Conservation (phyloP, 2,888 invertebrate species). For the Pilophorus perplexus region DNA sequence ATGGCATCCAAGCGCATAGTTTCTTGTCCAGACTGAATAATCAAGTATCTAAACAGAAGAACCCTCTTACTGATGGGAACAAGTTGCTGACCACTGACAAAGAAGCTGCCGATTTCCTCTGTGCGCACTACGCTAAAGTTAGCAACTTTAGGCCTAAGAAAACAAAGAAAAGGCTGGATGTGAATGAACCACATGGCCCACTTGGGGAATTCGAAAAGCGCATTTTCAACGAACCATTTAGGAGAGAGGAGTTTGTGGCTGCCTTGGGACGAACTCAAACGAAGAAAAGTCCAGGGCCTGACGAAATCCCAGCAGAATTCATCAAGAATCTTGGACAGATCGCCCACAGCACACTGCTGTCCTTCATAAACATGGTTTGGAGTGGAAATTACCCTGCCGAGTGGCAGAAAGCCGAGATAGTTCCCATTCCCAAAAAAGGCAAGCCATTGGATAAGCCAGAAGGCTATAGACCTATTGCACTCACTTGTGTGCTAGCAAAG, state of each 20-base stretch:
- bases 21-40: slow-evolving; percentile 11
- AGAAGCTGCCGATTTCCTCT: background rate
- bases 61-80: background rate
- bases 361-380: background rate
- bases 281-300: background rate
- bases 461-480: slow-evolving; percentile 46
- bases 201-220: background rate
- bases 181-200: background rate
- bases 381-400: background rate
- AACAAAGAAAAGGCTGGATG: background rate
- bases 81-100: background rate
- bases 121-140: background rate
- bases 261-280: background rate
- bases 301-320: background rate
- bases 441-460: background rate
- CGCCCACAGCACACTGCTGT: background rate
- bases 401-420: slow-evolving; percentile 7
- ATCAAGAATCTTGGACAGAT: background rate
- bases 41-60: background rate
- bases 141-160: background rate
- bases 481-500: slow-evolving; percentile 48
- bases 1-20: background rate
- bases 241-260: background rate
- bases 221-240: background rate
- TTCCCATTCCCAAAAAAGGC: slow-evolving; percentile 7